phyloP scores from a whole-genome alignment of 1,140 invertebrate species.

The Eriosoma lanigerum region DNA sequence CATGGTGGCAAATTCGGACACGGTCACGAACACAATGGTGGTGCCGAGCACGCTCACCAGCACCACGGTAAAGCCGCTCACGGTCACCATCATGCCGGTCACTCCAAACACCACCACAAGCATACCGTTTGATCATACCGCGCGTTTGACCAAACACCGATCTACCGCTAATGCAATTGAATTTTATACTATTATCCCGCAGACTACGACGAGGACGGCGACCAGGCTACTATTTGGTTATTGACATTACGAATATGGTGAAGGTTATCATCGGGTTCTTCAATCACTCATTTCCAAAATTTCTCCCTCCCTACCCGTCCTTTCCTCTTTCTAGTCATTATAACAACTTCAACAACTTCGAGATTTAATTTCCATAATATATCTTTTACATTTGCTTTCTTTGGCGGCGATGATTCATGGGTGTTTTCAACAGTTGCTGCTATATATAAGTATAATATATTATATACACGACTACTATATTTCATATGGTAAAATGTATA shows the following conservation, averaged over 20 bases:
- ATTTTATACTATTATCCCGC: too few relatives aligned
- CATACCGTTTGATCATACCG: slow-evolving; percentile 48
- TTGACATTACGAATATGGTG: slow-evolving; percentile 14
- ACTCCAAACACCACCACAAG: slow-evolving; percentile 53
- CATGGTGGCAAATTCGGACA: slow-evolving; percentile 52
- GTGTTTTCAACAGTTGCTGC: background rate
- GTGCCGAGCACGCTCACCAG: slow-evolving; percentile 49
- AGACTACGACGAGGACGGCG: background rate
- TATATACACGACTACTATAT: too few relatives aligned
- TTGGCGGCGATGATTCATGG: background rate
- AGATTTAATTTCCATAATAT: background rate
- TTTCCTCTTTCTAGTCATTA: background rate
- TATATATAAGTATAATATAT: background rate
- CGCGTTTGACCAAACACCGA: background rate
- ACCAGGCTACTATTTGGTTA: background rate
- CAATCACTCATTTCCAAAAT: background rate
- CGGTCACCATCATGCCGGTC: slow-evolving; percentile 52
- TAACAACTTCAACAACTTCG: too few relatives aligned
- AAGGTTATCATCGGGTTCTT: slow-evolving; percentile 16
- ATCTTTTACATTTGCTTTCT: background rate
- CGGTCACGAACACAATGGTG: slow-evolving; percentile 48
- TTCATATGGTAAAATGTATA: background rate
- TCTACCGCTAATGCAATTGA: too few relatives aligned
- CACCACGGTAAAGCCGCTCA: slow-evolving; percentile 50
- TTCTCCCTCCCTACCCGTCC: background rate